Evolutionary conservation across 2,888 invertebrate species (phyloP).

Genomic region (Melitaea athalia): DNA sequence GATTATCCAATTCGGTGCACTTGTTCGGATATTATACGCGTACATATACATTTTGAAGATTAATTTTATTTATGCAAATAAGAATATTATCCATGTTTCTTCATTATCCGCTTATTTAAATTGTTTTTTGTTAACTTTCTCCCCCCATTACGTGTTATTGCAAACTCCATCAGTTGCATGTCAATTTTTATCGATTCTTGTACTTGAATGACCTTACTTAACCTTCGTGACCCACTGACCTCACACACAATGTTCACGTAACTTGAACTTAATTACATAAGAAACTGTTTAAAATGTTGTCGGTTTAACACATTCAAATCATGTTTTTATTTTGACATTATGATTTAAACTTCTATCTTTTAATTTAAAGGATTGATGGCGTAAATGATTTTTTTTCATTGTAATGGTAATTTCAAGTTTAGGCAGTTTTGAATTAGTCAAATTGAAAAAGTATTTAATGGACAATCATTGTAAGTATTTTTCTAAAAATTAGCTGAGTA

Average conservation of each 20-base stretch:
- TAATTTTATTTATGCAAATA: too few species aligned
- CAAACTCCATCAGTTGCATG: constrained; percentile 18
- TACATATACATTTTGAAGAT: too few species aligned
- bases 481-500: too few species aligned
- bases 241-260: constrained; percentile 12
- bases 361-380: background rate
- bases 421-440: too few species aligned
- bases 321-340: background rate
- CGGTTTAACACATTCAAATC: background rate
- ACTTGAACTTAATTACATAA: constrained; percentile 22
- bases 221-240: constrained; percentile 30
- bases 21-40: too few species aligned
- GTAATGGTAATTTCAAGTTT: too few species aligned
- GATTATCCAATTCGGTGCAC: too few species aligned
- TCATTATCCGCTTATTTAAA: background rate
- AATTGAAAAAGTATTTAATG: too few species aligned
- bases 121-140: constrained; percentile 1
- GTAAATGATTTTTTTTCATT: background rate
- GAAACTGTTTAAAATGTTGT: background rate
- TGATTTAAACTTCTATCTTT: constrained; percentile 1
- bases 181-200: constrained; percentile 32
- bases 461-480: too few species aligned
- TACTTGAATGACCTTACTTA: constrained; percentile 24
- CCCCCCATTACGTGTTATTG: constrained; percentile 8
- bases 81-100: background rate